Evolutionary conservation across 2,797 vertebrate species (phyloP).

Genomic region (Agapornis canus): DNA sequence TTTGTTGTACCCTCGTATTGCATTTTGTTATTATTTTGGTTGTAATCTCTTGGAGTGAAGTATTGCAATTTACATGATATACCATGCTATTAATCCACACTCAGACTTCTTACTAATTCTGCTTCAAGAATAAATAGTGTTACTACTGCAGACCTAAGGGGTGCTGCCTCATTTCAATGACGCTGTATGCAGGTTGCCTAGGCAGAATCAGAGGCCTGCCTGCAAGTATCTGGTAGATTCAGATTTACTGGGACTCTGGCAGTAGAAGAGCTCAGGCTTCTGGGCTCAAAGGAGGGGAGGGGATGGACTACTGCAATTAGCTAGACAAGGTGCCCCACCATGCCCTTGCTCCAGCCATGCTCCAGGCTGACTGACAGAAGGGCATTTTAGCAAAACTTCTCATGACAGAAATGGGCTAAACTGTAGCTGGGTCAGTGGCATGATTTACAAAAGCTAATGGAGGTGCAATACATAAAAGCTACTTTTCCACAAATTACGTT

Average conservation of each 20-base stretch:
- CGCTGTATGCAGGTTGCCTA: not conserved
- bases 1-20: not conserved
- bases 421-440: not conserved
- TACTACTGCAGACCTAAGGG: not conserved
- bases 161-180: accelerated
- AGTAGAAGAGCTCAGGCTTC: not conserved
- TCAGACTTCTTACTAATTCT: not conserved
- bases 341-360: not conserved
- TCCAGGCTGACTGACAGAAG: not conserved
- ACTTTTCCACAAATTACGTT: not conserved
- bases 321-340: accelerated
- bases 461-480: not conserved
- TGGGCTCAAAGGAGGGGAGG: not conserved
- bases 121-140: not conserved
- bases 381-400: not conserved
- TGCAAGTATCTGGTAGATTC: not conserved
- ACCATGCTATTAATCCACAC: not conserved
- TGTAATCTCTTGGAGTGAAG: not conserved
- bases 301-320: not conserved
- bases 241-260: not conserved
- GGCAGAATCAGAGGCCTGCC: not conserved
- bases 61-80: not conserved
- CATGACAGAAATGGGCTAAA: not conserved
- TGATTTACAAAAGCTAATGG: not conserved
- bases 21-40: not conserved